Evolutionary conservation across 2,797 vertebrate species (phyloP).

Genomic region (Gastrophryne carolinensis): DNA sequence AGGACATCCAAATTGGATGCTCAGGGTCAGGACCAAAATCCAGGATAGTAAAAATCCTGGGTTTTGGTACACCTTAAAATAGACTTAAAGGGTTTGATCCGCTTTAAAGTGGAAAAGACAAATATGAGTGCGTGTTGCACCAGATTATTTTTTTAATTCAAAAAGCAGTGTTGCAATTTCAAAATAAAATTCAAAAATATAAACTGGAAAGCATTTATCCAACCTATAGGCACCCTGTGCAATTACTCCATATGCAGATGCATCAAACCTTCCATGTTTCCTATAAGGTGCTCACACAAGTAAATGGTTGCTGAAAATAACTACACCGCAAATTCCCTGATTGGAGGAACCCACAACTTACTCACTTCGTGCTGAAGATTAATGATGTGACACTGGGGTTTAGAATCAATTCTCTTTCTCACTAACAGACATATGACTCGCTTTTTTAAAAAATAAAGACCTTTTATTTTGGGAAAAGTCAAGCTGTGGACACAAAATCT

Average conservation of each 20-base stretch:
- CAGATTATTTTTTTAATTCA: no score
- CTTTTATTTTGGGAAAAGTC: conserved; percentile 23
- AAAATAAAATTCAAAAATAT: no score
- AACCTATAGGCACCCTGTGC: not conserved
- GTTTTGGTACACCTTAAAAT: no score
- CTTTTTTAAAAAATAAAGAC: conserved; percentile 5
- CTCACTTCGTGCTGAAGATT: conserved; percentile 27
- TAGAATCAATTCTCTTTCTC: conserved; percentile 1
- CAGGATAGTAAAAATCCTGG: no score
- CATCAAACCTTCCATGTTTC: not conserved
- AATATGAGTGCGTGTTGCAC: no score
- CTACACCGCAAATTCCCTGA: conserved; percentile 11
- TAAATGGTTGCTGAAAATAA: not conserved
- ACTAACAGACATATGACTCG: not conserved
- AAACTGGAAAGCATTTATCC: no score
- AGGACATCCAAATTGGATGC: no score
- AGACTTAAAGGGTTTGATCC: no score
- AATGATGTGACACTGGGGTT: conserved; percentile 33
- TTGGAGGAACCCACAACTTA: not conserved
- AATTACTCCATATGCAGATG: conserved; percentile 4
- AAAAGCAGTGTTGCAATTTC: no score
- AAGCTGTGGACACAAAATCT: conserved; percentile 19
- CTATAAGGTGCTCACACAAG: not conserved
- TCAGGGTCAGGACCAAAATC: no score
- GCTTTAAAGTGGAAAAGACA: no score